Evolutionary conservation across 2,888 invertebrate species (phyloP).

Genomic region (Lypha dubia): DNA sequence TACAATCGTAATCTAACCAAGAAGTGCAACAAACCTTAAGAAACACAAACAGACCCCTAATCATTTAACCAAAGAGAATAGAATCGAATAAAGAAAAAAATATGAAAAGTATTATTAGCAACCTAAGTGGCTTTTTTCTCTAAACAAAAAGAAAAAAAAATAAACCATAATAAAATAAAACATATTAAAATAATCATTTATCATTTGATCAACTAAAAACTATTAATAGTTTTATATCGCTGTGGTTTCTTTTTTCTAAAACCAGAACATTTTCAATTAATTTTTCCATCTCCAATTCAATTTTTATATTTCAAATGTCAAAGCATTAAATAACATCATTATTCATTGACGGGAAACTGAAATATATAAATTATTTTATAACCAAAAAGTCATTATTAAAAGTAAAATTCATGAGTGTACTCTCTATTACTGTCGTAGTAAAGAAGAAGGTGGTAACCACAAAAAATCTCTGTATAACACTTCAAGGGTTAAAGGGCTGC

Average conservation of each 20-base stretch:
- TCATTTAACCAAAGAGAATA: conserved; percentile 19
- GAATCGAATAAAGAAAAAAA: neutral
- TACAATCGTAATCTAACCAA: conserved; percentile 1
- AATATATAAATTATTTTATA: conserved; percentile 60
- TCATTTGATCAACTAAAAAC: conserved; percentile 60
- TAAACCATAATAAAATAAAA: conserved; percentile 23
- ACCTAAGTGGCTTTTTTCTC: conserved; percentile 62
- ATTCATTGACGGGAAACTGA: conserved; percentile 59
- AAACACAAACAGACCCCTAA: conserved; percentile 9
- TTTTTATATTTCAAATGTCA: conserved; percentile 62
- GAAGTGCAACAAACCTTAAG: conserved; percentile 17
- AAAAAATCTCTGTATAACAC: conserved; percentile 68
- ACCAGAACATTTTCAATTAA: conserved; percentile 71
- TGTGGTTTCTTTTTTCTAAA: conserved; percentile 15
- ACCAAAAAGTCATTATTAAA: conserved; percentile 25
- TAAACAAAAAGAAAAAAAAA: conserved; percentile 25
- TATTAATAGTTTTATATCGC: conserved; percentile 65
- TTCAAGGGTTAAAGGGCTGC: conserved; percentile 27
- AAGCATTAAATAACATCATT: conserved; percentile 72
- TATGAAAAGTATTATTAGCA: conserved; percentile 54
- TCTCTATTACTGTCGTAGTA: neutral
- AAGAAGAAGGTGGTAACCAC: conserved; percentile 68
- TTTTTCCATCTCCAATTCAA: conserved; percentile 58
- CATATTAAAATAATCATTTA: conserved; percentile 58
- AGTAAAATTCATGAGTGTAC: neutral